These are phyloP conservation scores for Rugalucina vietnamica DNA, from an alignment of 2,888 invertebrate genomes.

Conservation along the genomic window DNA sequence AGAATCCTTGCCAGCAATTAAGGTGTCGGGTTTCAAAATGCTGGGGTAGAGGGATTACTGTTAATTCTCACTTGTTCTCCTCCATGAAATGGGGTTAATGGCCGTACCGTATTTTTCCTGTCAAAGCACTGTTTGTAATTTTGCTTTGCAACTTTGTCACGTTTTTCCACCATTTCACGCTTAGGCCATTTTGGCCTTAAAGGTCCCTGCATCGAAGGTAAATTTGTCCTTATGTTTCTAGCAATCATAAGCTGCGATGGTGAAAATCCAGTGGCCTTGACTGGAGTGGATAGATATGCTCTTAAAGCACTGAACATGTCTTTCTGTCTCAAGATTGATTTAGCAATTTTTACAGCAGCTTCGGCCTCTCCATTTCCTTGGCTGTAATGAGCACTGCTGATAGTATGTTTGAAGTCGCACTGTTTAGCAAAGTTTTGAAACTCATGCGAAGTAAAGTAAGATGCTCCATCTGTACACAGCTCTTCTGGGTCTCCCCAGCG, in stretches of 20 bases:
- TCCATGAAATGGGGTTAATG: background rate
- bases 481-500: constrained; percentile 24
- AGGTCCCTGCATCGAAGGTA: background rate
- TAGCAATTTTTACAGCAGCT: constrained; percentile 31
- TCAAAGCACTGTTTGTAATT: background rate
- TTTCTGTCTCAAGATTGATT: constrained; percentile 39
- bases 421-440: constrained; percentile 36
- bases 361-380: background rate
- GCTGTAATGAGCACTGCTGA: background rate
- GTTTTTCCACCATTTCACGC: too few species aligned
- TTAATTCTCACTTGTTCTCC: too few species aligned
- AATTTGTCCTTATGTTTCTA: background rate
- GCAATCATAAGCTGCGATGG: background rate
- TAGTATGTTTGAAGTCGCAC: constrained; percentile 27
- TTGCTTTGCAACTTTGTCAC: background rate
- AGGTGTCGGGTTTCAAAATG: too few species aligned
- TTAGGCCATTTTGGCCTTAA: background rate
- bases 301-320: constrained; percentile 43
- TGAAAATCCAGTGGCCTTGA: background rate
- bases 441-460: constrained; percentile 13
- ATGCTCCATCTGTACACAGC: constrained; percentile 8
- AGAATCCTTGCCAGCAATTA: too few species aligned
- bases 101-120: background rate
- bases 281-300: constrained; percentile 18
- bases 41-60: too few species aligned